Conservation (phyloP, 2,888 invertebrate genomes). For the Aporophyla lueneburgensis region DNA sequence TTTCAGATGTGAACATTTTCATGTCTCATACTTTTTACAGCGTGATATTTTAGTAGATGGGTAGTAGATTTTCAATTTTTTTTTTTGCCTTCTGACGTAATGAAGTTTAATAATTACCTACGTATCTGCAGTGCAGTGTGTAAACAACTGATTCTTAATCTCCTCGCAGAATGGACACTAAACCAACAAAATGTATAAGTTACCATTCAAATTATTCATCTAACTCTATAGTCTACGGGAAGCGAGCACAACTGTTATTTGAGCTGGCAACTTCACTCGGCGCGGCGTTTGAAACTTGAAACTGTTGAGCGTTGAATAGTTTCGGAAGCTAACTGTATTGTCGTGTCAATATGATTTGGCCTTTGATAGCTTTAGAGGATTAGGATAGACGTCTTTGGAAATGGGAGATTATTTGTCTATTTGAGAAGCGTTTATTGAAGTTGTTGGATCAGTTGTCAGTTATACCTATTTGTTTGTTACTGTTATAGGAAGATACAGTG, state of each 20-base stretch:
- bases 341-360: constrained; percentile 58
- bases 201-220: constrained; percentile 58
- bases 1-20: no score
- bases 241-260: constrained; percentile 59
- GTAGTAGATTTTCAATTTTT: no score
- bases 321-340: constrained; percentile 53
- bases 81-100: neutral
- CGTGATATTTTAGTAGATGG: no score
- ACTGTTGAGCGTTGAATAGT: constrained; percentile 53
- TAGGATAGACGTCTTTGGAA: constrained; percentile 44
- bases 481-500: neutral
- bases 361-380: constrained; percentile 52
- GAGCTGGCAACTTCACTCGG: constrained; percentile 60
- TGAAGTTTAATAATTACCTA: neutral
- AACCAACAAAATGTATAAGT: constrained; percentile 27
- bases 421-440: constrained; percentile 14
- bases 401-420: constrained; percentile 41
- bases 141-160: constrained; percentile 26
- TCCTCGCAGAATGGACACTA: constrained; percentile 16
- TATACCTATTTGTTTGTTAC: constrained; percentile 6
- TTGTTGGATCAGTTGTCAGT: constrained; percentile 12
- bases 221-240: constrained; percentile 38
- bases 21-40: no score
- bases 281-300: constrained; percentile 57
- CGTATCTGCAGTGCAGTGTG: neutral